Percentiles rank a stretch among this genome's conserved stretches.
Conservation (phyloP, 2,888 invertebrate genomes). For the Cinara cedri region DNA sequence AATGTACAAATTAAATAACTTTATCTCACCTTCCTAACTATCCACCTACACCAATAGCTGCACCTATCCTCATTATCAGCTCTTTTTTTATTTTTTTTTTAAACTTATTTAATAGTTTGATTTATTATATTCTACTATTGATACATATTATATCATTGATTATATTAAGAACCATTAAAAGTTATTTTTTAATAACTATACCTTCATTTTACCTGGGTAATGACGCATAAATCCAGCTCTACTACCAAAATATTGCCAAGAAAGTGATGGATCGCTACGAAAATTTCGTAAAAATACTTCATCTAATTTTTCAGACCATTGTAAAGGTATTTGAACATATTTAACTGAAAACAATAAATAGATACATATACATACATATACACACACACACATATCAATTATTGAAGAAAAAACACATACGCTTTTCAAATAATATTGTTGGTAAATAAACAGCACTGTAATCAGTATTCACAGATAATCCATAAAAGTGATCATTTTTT, state of each 20-base stretch:
- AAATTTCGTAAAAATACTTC: conserved; percentile 84
- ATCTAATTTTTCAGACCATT: conserved; percentile 89
- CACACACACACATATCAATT: background rate
- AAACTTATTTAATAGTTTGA: background rate
- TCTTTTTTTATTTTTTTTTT: background rate
- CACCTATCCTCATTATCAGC: too few relatives aligned
- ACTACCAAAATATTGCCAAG: conserved; percentile 98
- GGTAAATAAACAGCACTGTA: conserved; percentile 91
- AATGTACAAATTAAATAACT: too few relatives aligned
- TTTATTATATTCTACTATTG: background rate
- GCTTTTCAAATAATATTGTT: conserved; percentile 87
- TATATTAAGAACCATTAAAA: background rate
- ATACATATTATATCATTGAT: too few relatives aligned
- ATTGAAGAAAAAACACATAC: conserved; percentile 64
- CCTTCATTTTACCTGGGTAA: conserved; percentile 76
- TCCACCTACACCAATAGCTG: too few relatives aligned
- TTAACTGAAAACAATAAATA: conserved; percentile 39
- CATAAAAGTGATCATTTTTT: conserved; percentile 73
- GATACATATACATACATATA: background rate
- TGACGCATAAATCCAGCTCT: conserved; percentile 89
- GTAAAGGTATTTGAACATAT: conserved; percentile 74
- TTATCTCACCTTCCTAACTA: too few relatives aligned
- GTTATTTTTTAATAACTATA: background rate
- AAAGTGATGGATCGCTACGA: conserved; percentile 83
- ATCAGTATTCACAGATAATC: conserved; percentile 78